These are phyloP conservation scores for Periparus ater DNA, from an alignment of 2,797 vertebrate genomes.

Conservation along the genomic window DNA sequence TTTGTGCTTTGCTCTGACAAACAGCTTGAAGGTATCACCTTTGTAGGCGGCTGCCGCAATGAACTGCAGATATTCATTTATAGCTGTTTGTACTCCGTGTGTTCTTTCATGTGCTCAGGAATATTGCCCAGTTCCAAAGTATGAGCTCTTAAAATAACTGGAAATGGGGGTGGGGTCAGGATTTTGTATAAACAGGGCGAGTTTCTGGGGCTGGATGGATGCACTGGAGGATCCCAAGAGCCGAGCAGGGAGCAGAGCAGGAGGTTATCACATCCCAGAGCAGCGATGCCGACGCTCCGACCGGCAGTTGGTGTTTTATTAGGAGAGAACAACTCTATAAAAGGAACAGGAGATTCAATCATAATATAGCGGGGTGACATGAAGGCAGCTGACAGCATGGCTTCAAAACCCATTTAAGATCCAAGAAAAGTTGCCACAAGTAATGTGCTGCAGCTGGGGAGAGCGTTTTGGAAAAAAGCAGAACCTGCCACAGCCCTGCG, in stretches of 20 bases:
- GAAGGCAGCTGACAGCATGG: slow-evolving; percentile 78
- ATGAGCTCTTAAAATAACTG: slow-evolving; percentile 76
- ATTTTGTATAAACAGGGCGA: slow-evolving; percentile 57
- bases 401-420: slow-evolving; percentile 80
- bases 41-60: slow-evolving; percentile 62
- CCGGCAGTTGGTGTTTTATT: slow-evolving; percentile 81
- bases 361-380: slow-evolving; percentile 75
- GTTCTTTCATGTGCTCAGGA: slow-evolving; percentile 75
- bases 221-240: slow-evolving; percentile 14
- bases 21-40: slow-evolving; percentile 76
- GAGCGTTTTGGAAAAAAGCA: slow-evolving; percentile 67
- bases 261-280: slow-evolving; percentile 59
- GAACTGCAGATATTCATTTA: slow-evolving; percentile 70
- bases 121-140: slow-evolving; percentile 74
- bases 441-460: slow-evolving; percentile 78
- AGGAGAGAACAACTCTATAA: slow-evolving; percentile 87
- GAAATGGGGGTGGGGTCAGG: slow-evolving; percentile 62
- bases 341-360: slow-evolving; percentile 83
- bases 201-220: not conserved
- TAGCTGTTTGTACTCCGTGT: slow-evolving; percentile 55
- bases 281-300: slow-evolving; percentile 62
- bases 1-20: slow-evolving; percentile 64
- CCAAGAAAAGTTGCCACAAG: slow-evolving; percentile 73
- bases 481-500: slow-evolving; percentile 61
- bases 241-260: slow-evolving; percentile 31